These are phyloP conservation scores for Brachionus calyciflorus DNA, from an alignment of 1,140 invertebrate species.

Conservation along the genomic window DNA sequence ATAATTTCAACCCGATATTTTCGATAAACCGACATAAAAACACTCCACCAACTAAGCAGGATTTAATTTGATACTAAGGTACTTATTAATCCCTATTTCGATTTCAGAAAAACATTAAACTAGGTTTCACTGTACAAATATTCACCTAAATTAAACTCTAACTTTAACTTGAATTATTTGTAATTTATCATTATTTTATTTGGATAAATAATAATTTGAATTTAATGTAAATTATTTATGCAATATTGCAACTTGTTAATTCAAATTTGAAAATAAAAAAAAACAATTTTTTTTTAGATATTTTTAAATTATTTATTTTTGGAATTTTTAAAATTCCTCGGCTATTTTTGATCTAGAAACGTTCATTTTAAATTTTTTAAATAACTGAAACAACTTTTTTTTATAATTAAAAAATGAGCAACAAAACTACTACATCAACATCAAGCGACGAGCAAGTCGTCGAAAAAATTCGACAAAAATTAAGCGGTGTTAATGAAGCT, in stretches of 20 bases:
- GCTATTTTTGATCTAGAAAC: conserved; percentile 30
- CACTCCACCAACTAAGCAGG: too few species aligned
- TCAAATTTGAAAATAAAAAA: neutral
- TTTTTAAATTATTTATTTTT: neutral
- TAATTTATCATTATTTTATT: conserved; percentile 7
- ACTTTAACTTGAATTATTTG: neutral
- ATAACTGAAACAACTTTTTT: neutral
- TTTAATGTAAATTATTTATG: conserved; percentile 11
- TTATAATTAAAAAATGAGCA: conserved; percentile 3
- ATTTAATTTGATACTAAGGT: too few species aligned
- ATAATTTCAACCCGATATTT: too few species aligned
- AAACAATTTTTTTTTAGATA: neutral
- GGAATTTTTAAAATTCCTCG: too few species aligned
- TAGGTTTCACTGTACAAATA: too few species aligned
- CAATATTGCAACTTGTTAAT: conserved; percentile 2
- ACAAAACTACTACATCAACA: neutral
- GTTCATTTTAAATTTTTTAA: neutral
- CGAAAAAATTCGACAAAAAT: neutral
- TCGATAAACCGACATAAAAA: too few species aligned
- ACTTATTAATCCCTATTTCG: too few species aligned
- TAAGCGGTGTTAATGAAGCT: neutral
- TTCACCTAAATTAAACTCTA: too few species aligned
- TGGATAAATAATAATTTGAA: too few species aligned
- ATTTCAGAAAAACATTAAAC: too few species aligned
- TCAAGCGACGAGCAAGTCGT: neutral